A percentile compares a stretch with the other conserved stretches of the same genome.
phyloP scores from a whole-genome alignment of 2,888 invertebrate genomes.

The Reticulitermes lucifugus region DNA sequence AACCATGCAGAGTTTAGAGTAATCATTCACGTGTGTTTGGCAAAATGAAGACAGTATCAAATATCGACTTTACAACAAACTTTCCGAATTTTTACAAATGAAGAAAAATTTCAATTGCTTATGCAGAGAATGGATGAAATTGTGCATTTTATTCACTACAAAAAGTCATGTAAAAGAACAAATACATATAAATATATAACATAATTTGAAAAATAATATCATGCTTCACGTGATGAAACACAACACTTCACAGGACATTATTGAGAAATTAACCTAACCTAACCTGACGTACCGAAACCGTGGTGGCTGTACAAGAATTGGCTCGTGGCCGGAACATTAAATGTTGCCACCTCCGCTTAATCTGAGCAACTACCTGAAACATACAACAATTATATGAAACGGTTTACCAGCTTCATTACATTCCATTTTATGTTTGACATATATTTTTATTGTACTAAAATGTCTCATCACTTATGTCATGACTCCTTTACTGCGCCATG shows the following conservation, averaged over 20 bases:
- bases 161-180: neutral
- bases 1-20: no score
- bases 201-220: neutral
- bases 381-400: neutral
- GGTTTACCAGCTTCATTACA: no score
- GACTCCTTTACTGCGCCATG: no score
- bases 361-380: constrained; percentile 78
- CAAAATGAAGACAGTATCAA: no score
- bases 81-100: neutral
- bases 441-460: no score
- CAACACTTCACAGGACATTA: neutral
- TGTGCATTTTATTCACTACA: neutral
- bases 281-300: constrained; percentile 83
- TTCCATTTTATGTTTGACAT: no score
- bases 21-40: no score
- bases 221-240: constrained; percentile 18
- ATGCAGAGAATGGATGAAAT: neutral
- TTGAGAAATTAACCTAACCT: constrained; percentile 48
- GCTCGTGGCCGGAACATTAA: constrained; percentile 81
- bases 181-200: constrained; percentile 17
- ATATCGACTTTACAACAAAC: no score
- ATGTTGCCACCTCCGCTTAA: constrained; percentile 83
- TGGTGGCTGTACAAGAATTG: constrained; percentile 87
- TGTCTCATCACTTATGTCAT: no score
- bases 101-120: neutral